Evolutionary conservation across 1,140 invertebrate species (phyloP).

Genomic region (Thaumetopoea pityocampa): DNA sequence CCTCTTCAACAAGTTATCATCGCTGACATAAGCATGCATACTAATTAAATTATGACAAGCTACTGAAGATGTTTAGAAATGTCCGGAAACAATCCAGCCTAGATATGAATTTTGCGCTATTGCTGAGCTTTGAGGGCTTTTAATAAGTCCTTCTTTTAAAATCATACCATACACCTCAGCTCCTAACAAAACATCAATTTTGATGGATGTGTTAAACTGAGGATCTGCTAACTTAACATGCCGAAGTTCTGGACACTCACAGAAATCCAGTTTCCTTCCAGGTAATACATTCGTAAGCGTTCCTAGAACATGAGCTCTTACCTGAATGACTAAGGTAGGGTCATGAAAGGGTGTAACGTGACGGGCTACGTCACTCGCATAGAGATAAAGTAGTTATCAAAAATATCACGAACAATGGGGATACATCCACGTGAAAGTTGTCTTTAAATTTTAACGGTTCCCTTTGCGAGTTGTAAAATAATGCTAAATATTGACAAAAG

Average conservation of each 20-base stretch:
- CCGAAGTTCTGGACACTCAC: slow-evolving; percentile 1
- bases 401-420: too few relatives aligned
- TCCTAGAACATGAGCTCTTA: slow-evolving; percentile 5
- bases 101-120: slow-evolving; percentile 19
- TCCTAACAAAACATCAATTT: slow-evolving; percentile 10
- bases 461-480: too few relatives aligned
- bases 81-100: slow-evolving; percentile 26
- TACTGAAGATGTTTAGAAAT: neutral
- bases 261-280: neutral
- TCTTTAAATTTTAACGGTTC: too few relatives aligned
- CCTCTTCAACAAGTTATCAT: slow-evolving; percentile 20
- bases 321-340: slow-evolving; percentile 4
- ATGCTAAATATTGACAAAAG: too few relatives aligned
- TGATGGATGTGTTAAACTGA: slow-evolving; percentile 6
- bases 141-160: slow-evolving; percentile 16
- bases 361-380: too few relatives aligned
- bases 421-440: too few relatives aligned
- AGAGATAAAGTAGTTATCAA: too few relatives aligned
- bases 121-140: slow-evolving; percentile 5
- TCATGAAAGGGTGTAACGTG: too few relatives aligned
- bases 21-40: slow-evolving; percentile 9
- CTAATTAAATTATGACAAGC: slow-evolving; percentile 11
- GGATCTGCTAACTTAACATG: slow-evolving; percentile 5
- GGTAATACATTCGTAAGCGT: slow-evolving; percentile 6
- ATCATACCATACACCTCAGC: neutral